phyloP scores from a whole-genome alignment of 2,113 vertebrate species.

The Notothenia rossii region DNA sequence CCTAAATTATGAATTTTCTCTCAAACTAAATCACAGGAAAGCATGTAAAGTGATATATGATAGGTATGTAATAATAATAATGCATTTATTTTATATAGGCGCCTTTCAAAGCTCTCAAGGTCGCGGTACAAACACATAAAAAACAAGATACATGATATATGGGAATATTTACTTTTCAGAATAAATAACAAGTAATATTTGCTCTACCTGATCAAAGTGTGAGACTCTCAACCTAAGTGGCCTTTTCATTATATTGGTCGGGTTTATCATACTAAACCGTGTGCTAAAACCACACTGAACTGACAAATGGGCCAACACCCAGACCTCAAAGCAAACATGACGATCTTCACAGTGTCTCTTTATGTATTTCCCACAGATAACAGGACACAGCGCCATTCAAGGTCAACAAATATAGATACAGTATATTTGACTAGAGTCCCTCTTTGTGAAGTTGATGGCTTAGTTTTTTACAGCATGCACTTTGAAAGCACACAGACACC shows the following conservation, averaged over 20 bases:
- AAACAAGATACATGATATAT: too few species aligned
- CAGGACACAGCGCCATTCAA: neutral
- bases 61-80: too few species aligned
- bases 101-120: too few species aligned
- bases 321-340: constrained; percentile 52
- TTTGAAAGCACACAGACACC: neutral
- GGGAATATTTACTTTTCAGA: neutral
- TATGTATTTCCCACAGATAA: constrained; percentile 16
- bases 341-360: constrained; percentile 34
- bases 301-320: constrained; percentile 41
- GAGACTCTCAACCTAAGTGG: neutral
- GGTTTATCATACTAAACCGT: neutral
- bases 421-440: constrained; percentile 3
- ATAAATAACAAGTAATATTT: neutral
- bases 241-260: constrained; percentile 6
- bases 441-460: constrained; percentile 30
- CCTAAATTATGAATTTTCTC: neutral
- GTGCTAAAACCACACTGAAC: neutral
- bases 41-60: neutral
- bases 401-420: constrained; percentile 36
- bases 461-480: constrained; percentile 1
- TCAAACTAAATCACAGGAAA: neutral
- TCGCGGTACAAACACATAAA: too few species aligned
- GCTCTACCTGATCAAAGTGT: constrained; percentile 32
- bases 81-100: too few species aligned